Conservation (phyloP, 2,888 invertebrate genomes). For the Seladonia tumulorum region DNA sequence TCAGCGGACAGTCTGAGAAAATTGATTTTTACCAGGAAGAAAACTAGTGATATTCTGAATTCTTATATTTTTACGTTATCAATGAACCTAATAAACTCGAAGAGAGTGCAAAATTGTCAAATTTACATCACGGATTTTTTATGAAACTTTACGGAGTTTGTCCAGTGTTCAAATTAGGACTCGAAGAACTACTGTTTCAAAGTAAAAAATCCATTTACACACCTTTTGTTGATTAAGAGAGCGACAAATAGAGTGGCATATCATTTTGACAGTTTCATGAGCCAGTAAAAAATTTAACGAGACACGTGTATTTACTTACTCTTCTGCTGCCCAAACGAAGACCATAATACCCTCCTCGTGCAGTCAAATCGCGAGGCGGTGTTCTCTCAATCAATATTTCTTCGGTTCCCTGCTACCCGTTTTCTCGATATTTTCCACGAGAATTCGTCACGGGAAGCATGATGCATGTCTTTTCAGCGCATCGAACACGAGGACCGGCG, state of each 20-base stretch:
- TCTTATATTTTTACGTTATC: background rate
- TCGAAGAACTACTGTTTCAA: background rate
- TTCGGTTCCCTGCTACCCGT: background rate
- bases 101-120: background rate
- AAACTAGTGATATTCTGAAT: background rate
- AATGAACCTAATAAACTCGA: background rate
- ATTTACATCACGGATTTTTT: background rate
- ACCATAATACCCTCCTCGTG: constrained; percentile 26
- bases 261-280: background rate
- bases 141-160: background rate
- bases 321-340: constrained; percentile 37
- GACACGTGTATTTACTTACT: constrained; percentile 41
- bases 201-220: background rate
- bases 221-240: too few species aligned
- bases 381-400: background rate
- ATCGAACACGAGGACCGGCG: background rate
- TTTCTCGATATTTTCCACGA: background rate
- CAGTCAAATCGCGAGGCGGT: background rate
- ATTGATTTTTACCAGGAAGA: background rate
- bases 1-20: background rate
- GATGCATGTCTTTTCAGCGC: constrained; percentile 29
- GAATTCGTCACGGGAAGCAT: background rate
- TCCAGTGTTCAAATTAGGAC: background rate
- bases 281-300: background rate
- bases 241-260: too few species aligned